phyloP scores from a whole-genome alignment of 2,888 invertebrate species.

The Bellardia bayeri region DNA sequence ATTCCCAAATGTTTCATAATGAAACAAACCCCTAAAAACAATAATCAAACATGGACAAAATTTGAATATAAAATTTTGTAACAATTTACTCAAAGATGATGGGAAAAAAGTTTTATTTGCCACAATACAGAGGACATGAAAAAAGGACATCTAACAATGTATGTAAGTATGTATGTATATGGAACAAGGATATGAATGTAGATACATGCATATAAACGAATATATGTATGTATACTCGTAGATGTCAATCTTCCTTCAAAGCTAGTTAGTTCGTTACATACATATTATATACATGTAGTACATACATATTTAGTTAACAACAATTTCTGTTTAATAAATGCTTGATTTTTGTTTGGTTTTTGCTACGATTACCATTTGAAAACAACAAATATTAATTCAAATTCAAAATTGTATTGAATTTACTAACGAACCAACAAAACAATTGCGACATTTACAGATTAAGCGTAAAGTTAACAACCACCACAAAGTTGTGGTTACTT shows the following conservation, averaged over 20 bases:
- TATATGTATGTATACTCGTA: neutral
- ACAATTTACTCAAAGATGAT: constrained; percentile 38
- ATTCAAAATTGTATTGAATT: constrained; percentile 69
- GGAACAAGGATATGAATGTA: constrained; percentile 38
- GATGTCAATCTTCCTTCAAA: constrained; percentile 58
- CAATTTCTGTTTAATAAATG: constrained; percentile 48
- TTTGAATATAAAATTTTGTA: constrained; percentile 73
- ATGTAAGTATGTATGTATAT: neutral
- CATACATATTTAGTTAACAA: constrained; percentile 47
- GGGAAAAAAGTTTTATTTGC: neutral
- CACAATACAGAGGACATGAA: neutral
- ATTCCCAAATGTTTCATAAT: constrained; percentile 59
- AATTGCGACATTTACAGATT: constrained; percentile 59
- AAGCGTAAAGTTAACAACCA: constrained; percentile 65
- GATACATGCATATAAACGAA: neutral
- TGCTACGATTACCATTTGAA: constrained; percentile 16
- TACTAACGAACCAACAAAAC: constrained; percentile 71
- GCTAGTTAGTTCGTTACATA: constrained; percentile 56
- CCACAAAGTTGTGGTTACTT: constrained; percentile 41
- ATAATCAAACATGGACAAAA: constrained; percentile 69
- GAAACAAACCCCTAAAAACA: constrained; percentile 38
- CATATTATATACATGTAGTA: no score
- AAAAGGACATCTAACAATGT: neutral
- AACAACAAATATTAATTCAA: constrained; percentile 44
- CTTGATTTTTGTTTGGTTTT: constrained; percentile 30